These are phyloP conservation scores for Paradoxurus hermaphroditus DNA, from an alignment of 2,113 vertebrate genomes.

Conservation along the genomic window DNA sequence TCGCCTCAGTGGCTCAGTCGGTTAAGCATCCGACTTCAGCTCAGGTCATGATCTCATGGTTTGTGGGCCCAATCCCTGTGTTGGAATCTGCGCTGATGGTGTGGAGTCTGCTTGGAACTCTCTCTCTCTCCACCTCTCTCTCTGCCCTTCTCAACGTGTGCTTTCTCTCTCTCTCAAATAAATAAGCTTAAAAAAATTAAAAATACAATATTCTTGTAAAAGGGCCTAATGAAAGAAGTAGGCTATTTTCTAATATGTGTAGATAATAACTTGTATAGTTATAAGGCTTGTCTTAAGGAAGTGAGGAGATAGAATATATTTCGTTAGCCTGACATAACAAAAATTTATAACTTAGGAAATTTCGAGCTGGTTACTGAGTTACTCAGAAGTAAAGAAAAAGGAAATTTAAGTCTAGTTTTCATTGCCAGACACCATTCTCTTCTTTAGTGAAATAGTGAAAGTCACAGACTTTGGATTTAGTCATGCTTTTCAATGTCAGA, in stretches of 20 bases:
- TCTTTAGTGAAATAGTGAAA: background rate
- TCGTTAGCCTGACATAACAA: background rate
- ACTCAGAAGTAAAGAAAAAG: constrained; percentile 11
- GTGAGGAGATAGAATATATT: background rate
- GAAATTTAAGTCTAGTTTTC: background rate
- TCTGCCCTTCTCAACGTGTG: too few species aligned
- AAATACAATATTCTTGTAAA: background rate
- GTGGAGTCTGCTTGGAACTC: too few species aligned
- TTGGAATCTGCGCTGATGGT: too few species aligned
- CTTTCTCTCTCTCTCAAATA: too few species aligned
- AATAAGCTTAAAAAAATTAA: too few species aligned
- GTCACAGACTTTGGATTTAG: background rate
- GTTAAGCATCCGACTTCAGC: too few species aligned
- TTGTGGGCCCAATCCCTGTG: too few species aligned
- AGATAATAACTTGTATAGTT: background rate
- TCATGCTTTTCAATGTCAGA: background rate
- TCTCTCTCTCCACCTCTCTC: too few species aligned
- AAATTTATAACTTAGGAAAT: background rate
- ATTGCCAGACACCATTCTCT: background rate
- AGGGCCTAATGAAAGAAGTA: background rate
- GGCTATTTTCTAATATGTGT: background rate
- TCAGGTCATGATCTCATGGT: too few species aligned
- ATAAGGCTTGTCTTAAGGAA: background rate
- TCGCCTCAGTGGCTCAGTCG: too few species aligned
- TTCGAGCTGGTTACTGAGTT: constrained; percentile 4